A percentile compares a stretch with the other conserved stretches of the same genome.
Evolutionary conservation across 2,888 invertebrate species (phyloP).

Genomic region (Argyresthia goedartella): DNA sequence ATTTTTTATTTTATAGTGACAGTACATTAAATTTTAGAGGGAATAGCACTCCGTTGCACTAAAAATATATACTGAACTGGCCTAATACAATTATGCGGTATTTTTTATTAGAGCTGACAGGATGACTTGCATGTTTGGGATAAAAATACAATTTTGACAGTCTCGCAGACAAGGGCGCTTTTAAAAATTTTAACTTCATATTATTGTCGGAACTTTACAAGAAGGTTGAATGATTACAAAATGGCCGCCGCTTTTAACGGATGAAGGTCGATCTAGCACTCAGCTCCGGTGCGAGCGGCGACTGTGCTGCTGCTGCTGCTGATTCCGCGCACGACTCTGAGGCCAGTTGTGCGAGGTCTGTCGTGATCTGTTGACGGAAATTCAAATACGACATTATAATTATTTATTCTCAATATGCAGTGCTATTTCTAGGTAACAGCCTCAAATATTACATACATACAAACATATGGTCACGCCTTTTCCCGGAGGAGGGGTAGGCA

Average conservation of each 20-base stretch:
- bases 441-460: no score
- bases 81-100: no score
- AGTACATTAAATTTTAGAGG: neutral
- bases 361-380: conserved; percentile 31
- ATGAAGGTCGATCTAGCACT: neutral
- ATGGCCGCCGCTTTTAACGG: neutral
- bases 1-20: neutral
- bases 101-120: no score
- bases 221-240: neutral
- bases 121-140: no score
- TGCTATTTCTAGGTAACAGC: neutral
- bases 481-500: neutral
- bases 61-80: no score
- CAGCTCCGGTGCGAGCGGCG: neutral
- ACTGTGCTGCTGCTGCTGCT: conserved; percentile 14
- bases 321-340: conserved; percentile 28
- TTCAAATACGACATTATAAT: neutral
- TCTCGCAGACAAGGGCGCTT: no score
- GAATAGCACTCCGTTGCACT: no score
- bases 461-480: neutral
- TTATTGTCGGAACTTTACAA: no score
- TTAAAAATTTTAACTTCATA: no score
- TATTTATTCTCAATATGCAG: no score
- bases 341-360: conserved; percentile 42
- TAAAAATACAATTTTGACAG: no score